Evolutionary conservation across 2,797 vertebrate genomes (phyloP).

Genomic region (Sitta carolinensis): DNA sequence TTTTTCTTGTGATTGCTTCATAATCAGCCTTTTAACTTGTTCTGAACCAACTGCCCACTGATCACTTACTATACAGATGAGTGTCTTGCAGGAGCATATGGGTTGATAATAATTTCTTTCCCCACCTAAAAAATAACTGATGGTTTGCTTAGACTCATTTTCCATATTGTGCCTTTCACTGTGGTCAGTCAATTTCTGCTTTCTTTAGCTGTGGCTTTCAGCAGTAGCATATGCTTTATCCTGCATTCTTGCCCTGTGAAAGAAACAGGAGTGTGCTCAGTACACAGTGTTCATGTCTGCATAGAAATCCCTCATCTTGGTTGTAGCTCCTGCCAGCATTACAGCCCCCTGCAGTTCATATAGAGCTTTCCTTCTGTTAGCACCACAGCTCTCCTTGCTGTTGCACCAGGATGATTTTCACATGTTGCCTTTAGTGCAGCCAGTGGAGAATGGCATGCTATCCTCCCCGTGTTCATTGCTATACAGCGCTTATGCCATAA

Average conservation of each 20-base stretch:
- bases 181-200: not conserved
- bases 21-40: not conserved
- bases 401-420: not conserved
- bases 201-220: not conserved
- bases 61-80: not conserved
- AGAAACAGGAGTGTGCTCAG: not conserved
- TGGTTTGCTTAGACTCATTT: not conserved
- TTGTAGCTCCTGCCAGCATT: not conserved
- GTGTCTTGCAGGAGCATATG: not conserved
- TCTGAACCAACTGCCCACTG: not conserved
- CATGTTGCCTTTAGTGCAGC: not conserved
- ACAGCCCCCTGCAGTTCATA: not conserved
- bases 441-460: not conserved
- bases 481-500: not conserved
- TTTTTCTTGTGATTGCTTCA: not conserved
- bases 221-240: not conserved
- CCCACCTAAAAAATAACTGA: not conserved
- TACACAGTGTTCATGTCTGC: not conserved
- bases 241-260: not conserved
- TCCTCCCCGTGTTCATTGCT: not conserved
- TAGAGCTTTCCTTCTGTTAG: not conserved
- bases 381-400: not conserved
- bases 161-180: not conserved
- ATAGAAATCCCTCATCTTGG: not conserved
- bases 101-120: not conserved